Evolutionary conservation across 2,113 vertebrate genomes (phyloP).

Genomic region (Hypocryptadius cinnamomeus): DNA sequence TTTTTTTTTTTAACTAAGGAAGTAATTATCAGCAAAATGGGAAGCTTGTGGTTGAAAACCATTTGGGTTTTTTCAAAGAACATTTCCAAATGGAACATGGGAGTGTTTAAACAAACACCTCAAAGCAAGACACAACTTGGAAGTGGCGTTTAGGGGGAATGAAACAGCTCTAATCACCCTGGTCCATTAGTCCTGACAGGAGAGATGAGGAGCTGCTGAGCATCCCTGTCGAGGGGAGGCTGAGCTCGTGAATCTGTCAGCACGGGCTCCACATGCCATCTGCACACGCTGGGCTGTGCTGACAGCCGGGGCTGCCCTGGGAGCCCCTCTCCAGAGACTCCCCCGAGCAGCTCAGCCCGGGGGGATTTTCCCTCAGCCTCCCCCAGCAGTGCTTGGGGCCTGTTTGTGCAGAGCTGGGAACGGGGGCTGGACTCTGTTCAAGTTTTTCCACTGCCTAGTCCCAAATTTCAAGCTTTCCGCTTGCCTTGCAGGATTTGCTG

Average conservation of each 20-base stretch:
- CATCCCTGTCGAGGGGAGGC: background rate
- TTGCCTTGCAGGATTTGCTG: background rate
- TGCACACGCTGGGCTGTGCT: fast-evolving
- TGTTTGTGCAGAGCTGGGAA: background rate
- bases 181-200: background rate
- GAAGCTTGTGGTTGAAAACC: background rate
- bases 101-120: background rate
- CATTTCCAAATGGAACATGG: background rate
- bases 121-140: background rate
- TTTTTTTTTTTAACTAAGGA: background rate
- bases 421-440: background rate
- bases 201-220: background rate
- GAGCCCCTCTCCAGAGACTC: background rate
- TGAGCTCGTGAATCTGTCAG: background rate
- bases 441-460: background rate
- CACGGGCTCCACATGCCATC: background rate
- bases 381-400: background rate
- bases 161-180: background rate
- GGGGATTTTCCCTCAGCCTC: background rate
- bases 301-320: fast-evolving
- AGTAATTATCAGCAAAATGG: background rate
- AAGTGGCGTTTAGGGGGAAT: background rate
- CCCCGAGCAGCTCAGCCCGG: background rate
- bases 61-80: background rate
- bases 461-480: background rate